Evolutionary conservation across 2,113 vertebrate species (phyloP), one percentile per base, ranked within the genome.

Genomic region (Hystrix cristata): DNA sequence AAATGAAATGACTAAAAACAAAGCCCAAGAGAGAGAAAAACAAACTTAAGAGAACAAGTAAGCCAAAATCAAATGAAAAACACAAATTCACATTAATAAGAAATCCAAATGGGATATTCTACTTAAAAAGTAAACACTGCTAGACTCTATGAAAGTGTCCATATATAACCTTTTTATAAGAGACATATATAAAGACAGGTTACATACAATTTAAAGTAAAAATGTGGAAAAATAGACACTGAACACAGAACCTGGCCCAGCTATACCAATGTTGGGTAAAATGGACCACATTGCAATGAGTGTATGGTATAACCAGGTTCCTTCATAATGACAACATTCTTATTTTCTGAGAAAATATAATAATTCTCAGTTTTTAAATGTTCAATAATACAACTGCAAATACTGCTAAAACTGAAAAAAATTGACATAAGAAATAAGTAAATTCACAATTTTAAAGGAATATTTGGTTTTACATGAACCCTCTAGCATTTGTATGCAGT

Each of bases 111-210:
- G 1, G 38, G 86, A 89, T 46, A 81, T 60, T 90, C 12, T 72
- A 74, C 84, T 85, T 88, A 43, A 76, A 93, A 95, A 96, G 38
- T 46, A 82, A 93, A 55, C 43, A n/a, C 7, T 67, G 65, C 14
- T 78, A 60, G n/a, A 27, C 31, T 51, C 57, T 25, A n/a, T 53
- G 34, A 85, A 94, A 79, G 3, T n/a, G 62, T 48, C 3, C 59
- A 62, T 6, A 2, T 38, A 12, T 18, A 62, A 88, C 11, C 43
- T 88, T 46, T 34, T 88, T 91, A 65, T 27, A 72, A 88, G 46
- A 90, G 19, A 31, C 3, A 59, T 62, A 51, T 12, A 3, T 64
- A 88, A 67, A 72, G 31, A 29, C 60, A 86, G 10, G 21, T 51
- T 51, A 55, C 34, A 93, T 65, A 64, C 51, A 6, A 57, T 53